Conservation (phyloP, 2,113 vertebrate species). For the Sula dactylatra region DNA sequence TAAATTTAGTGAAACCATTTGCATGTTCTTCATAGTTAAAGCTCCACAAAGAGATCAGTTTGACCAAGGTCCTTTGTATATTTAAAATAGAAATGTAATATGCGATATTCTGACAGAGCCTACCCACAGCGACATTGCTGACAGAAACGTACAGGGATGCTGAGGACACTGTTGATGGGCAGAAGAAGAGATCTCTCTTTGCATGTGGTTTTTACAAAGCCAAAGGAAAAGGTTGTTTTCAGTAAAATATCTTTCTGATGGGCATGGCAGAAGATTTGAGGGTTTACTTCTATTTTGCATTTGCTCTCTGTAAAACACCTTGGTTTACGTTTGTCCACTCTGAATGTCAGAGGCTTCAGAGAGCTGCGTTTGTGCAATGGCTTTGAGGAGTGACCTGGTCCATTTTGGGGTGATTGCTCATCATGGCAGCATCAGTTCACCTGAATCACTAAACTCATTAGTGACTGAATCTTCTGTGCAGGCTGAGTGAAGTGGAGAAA, state of each 20-base stretch:
- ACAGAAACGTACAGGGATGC: background rate
- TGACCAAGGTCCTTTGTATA: background rate
- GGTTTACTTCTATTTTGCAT: background rate
- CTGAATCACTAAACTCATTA: background rate
- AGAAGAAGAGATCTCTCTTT: background rate
- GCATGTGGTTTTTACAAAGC: background rate
- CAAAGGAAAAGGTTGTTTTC: background rate
- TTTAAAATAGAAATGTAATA: background rate
- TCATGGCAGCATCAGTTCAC: background rate
- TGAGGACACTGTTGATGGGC: background rate
- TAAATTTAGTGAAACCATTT: background rate
- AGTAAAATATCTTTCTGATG: background rate
- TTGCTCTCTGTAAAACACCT: background rate
- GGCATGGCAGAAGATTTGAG: background rate
- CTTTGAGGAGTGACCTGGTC: background rate
- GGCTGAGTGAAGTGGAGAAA: background rate
- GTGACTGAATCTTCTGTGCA: background rate
- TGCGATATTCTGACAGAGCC: background rate
- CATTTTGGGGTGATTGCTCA: background rate
- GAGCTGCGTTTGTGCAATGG: background rate
- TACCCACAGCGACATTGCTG: background rate
- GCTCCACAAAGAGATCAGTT: background rate
- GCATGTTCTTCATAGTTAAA: background rate
- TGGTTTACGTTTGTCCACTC: background rate
- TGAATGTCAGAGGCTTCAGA: background rate